phyloP scores from a whole-genome alignment of 2,888 invertebrate genomes.

The Teleiodes luculella region DNA sequence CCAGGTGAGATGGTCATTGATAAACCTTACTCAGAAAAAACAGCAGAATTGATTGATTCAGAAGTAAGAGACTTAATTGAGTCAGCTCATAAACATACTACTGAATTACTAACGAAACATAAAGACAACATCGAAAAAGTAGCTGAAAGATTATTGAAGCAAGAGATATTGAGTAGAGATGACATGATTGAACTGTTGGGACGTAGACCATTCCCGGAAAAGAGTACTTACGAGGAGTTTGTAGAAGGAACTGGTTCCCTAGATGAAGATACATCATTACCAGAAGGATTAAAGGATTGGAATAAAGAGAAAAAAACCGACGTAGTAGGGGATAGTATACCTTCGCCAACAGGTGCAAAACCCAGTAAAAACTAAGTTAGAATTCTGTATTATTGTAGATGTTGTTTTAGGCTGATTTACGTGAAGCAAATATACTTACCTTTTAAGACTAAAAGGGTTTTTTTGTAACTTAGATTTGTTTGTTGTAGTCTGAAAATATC shows the following conservation, averaged over 20 bases:
- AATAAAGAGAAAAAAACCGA: conserved; percentile 82
- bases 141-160: conserved; percentile 91
- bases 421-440: conserved; percentile 64
- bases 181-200: conserved; percentile 99
- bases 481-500: conserved; percentile 6
- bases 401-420: conserved; percentile 53
- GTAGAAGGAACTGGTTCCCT: conserved; percentile 98
- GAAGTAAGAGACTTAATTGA: conserved; percentile 84
- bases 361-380: conserved; percentile 53
- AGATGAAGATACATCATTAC: conserved; percentile 96
- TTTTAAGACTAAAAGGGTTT: conserved; percentile 61
- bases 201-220: conserved; percentile 96
- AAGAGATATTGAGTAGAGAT: conserved; percentile 96
- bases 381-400: conserved; percentile 34
- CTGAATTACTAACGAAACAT: conserved; percentile 85
- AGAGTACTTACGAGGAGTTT: conserved; percentile 99
- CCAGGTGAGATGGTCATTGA: conserved; percentile 95
- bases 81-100: conserved; percentile 89
- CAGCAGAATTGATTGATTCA: conserved; percentile 95
- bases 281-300: conserved; percentile 97
- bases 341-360: conserved; percentile 26
- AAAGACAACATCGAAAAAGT: conserved; percentile 93
- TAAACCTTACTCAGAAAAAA: conserved; percentile 98
- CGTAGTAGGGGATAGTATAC: conserved; percentile 41
- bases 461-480: conserved; percentile 32